Base-by-base conservation (phyloP, 1,140 invertebrate genomes). In the Bombus impatiens region DNA sequence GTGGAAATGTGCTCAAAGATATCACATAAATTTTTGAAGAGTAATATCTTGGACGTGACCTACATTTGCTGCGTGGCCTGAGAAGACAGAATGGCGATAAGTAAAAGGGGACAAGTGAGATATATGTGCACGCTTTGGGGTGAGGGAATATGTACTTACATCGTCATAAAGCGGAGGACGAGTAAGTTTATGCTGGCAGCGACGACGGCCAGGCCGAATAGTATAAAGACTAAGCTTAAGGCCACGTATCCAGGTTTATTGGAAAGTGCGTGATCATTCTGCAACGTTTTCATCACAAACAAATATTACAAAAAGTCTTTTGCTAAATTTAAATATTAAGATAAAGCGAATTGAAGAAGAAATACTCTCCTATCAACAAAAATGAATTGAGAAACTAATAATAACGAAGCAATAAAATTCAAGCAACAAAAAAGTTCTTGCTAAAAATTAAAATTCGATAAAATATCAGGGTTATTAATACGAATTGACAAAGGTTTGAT, bases 141-240 rank as follows among this genome's bases (percentile, higher is more conserved):
- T n/a, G 2, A 8, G 28, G 15, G 15, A 5, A 47, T 28, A 13
- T 8, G 2, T 79, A 92, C 92, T 94, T 87, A 95, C 98, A 99
- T 99, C 5, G 99, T 99, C 97, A 99, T 98, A 95, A 99, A 99
- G 53, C 99, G 96, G 1, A 99, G 96, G 1, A 99, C 99, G 3
- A 99, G 95, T 70, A 99, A 96, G 95, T 99, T 99, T 91, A 99
- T 99, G 88, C 98, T 99, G 28, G 99, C 99, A 78, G 99, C 99
- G 9, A 99, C 99, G 0, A 99, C 99, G 0, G 99, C 99, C 72
- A 99, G 95, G 0, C 99, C 99, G 92, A 99, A 99, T 0, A 99
- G 96, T 76, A 99, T 99, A 94, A 99, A 99, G 1, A 99, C 98
- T 65, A 99, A 96, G 94, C 98, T 99, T 68, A 99, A 96, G 1